Base-by-base conservation (phyloP, 2,888 invertebrate genomes). In the Myopa tessellatipennis region DNA sequence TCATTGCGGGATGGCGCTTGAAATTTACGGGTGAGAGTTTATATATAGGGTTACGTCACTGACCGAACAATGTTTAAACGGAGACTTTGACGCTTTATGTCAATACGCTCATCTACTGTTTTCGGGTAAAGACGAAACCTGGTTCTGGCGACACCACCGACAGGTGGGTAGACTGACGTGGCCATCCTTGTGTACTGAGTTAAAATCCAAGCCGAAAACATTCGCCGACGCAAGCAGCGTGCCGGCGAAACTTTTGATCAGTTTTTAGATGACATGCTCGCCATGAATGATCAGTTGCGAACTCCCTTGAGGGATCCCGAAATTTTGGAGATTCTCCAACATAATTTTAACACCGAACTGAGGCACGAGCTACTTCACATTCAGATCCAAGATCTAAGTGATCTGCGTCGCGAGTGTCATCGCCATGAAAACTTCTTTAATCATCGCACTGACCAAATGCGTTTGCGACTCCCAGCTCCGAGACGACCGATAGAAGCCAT, bases 81-180 rank as follows among this genome's bases (percentile, higher is more conserved):
- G 71, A 4, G 50, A 77, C 36, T 77, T 77, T 58, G 18, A 36
- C 8, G 12, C 68, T 1, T 38, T 77, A 6, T 72, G 70, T 45
- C 76, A 70, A 63, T 8, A 76, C 18, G 52, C 63, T 4, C 65
- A 71, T 61, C 38, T 34, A n/a, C 58, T 76, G 40, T 76, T 69
- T 26, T 69, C 68, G 4, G 68, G 76, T 6, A 70, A 63, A 50
- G 71, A 71, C n/a, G 60, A 76, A 45, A 40, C 34, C 36, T 76
- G 76, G 76, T 70, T 71, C 40, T 76, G 76, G 76, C 60, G 76
- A 7, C 65, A 61, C 52, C 76, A 71, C 50, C 71, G 52, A 14
- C 70, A 70, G 10, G 38, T 55, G 14, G 18, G 38, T 4, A 10
- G 18, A n/a, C 26, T 74, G 26, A 34, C 52, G 6, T 74, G 74